These are phyloP conservation scores for Mastigias papua DNA, from an alignment of 30 jellyfish, hydroid and myxozoan species.

Conservation along the genomic window DNA sequence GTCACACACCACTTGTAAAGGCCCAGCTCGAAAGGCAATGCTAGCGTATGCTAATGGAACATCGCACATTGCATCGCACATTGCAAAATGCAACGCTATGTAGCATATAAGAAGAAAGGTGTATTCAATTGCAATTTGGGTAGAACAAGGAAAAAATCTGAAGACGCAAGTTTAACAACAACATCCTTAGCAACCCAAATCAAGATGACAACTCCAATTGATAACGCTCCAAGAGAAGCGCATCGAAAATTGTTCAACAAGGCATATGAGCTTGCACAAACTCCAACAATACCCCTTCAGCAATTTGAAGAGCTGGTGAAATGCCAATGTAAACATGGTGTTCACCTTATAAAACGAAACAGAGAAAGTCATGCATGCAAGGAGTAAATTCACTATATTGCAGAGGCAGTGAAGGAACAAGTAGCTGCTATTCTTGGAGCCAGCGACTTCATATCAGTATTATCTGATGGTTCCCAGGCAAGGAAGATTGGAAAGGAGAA, in stretches of 20 bases:
- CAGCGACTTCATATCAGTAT: slow-evolving; percentile 67
- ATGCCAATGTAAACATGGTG: slow-evolving; percentile 32
- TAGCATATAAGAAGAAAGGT: slow-evolving; percentile 2
- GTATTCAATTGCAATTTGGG: slow-evolving; percentile 22
- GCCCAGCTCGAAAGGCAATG: slow-evolving; percentile 41
- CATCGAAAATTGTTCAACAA: slow-evolving; percentile 1
- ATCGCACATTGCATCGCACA: slow-evolving; percentile 17
- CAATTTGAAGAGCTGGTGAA: slow-evolving; percentile 41
- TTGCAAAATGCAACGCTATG: slow-evolving; percentile 16
- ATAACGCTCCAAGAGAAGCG: slow-evolving; percentile 34
- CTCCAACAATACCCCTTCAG: slow-evolving; percentile 38
- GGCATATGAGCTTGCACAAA: slow-evolving; percentile 44
- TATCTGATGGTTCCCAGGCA: slow-evolving; percentile 76
- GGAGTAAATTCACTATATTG: slow-evolving; percentile 4
- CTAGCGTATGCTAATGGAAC: slow-evolving; percentile 23
- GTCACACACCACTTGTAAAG: slow-evolving; percentile 16
- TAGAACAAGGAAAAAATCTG: slow-evolving; percentile 31
- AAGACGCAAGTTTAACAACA: slow-evolving; percentile 4
- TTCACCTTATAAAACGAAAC: slow-evolving; percentile 4
- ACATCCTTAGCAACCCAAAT: slow-evolving; percentile 12
- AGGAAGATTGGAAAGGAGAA: slow-evolving; percentile 72
- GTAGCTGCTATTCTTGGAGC: slow-evolving; percentile 28
- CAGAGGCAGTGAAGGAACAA: slow-evolving; percentile 47
- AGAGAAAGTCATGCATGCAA: slow-evolving; percentile 6
- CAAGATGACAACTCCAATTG: slow-evolving; percentile 19